phyloP scores from a whole-genome alignment of 2,888 invertebrate species.

The Junonia oenone region DNA sequence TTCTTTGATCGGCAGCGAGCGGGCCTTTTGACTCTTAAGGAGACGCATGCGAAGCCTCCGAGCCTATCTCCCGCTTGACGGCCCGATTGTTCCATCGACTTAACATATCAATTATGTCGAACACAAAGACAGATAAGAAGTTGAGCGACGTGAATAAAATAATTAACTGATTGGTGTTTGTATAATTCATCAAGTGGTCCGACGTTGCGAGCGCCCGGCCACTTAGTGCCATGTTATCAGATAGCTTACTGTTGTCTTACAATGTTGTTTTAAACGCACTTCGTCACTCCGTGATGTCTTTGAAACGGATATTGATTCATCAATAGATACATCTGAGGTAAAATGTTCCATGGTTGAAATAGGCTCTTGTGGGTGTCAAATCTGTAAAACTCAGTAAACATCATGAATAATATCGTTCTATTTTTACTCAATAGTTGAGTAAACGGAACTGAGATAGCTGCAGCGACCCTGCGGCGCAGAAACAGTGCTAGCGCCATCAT shows the following conservation, averaged over 20 bases:
- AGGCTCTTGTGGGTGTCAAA: too few relatives aligned
- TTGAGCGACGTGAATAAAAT: slow-evolving; percentile 77
- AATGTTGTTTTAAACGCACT: slow-evolving; percentile 65
- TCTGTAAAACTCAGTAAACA: too few relatives aligned
- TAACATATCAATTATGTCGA: slow-evolving; percentile 78
- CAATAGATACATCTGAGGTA: too few relatives aligned
- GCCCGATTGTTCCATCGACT: slow-evolving; percentile 71
- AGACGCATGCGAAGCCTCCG: slow-evolving; percentile 24
- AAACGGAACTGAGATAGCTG: slow-evolving; percentile 34
- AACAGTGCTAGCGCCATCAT: slow-evolving; percentile 67
- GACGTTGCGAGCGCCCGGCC: slow-evolving; percentile 54
- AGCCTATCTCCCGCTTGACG: slow-evolving; percentile 54
- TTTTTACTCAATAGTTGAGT: slow-evolving; percentile 45
- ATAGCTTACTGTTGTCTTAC: slow-evolving; percentile 53
- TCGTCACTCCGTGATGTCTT: slow-evolving; percentile 45
- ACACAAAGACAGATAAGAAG: slow-evolving; percentile 69
- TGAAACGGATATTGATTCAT: too few relatives aligned
- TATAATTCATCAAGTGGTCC: slow-evolving; percentile 72
- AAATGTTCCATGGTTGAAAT: not conserved
- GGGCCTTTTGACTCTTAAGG: slow-evolving; percentile 31
- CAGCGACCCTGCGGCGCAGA: slow-evolving; percentile 57
- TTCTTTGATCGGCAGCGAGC: slow-evolving; percentile 37
- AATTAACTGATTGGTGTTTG: slow-evolving; percentile 79
- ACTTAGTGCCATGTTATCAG: slow-evolving; percentile 68
- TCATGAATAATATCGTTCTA: too few relatives aligned